Conservation (phyloP, 2,888 invertebrate species). For the Drosophila subsilvestris region DNA sequence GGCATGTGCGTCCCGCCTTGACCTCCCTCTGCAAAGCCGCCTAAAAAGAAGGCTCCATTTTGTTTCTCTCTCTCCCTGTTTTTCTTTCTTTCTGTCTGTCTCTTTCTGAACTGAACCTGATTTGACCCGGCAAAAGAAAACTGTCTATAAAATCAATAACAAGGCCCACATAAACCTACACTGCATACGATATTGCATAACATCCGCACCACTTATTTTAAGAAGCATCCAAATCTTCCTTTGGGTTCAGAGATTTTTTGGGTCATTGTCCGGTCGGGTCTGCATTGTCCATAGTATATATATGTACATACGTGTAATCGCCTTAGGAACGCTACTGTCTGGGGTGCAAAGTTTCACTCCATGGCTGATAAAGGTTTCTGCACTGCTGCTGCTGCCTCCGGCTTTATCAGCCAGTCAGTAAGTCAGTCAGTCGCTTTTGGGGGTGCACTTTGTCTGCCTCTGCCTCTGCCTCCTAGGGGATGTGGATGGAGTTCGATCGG, state of each 20-base stretch:
- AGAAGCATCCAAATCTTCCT: not conserved
- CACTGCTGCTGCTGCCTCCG: conserved; percentile 21
- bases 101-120: conserved; percentile 34
- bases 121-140: conserved; percentile 44
- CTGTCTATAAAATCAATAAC: conserved; percentile 42
- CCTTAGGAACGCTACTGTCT: conserved; percentile 39
- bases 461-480: conserved; percentile 10
- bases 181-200: conserved; percentile 30
- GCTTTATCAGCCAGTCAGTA: conserved; percentile 32
- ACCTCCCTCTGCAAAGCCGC: conserved; percentile 15
- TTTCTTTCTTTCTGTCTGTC: not conserved
- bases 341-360: conserved; percentile 44
- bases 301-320: conserved; percentile 30
- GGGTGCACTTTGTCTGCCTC: conserved; percentile 36
- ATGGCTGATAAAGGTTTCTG: conserved; percentile 41
- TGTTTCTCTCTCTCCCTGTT: conserved; percentile 22
- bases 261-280: not conserved
- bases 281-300: not conserved
- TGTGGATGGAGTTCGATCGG: conserved; percentile 32
- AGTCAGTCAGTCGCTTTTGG: conserved; percentile 9
- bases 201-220: conserved; percentile 1
- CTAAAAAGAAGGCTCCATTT: conserved; percentile 26
- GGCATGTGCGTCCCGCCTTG: conserved; percentile 41
- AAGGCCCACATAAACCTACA: conserved; percentile 26
- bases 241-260: not conserved